Percentiles rank a stretch among this genome's conserved stretches.
Conservation (phyloP, 2,888 invertebrate species). For the Caenorhabditis sp. region DNA sequence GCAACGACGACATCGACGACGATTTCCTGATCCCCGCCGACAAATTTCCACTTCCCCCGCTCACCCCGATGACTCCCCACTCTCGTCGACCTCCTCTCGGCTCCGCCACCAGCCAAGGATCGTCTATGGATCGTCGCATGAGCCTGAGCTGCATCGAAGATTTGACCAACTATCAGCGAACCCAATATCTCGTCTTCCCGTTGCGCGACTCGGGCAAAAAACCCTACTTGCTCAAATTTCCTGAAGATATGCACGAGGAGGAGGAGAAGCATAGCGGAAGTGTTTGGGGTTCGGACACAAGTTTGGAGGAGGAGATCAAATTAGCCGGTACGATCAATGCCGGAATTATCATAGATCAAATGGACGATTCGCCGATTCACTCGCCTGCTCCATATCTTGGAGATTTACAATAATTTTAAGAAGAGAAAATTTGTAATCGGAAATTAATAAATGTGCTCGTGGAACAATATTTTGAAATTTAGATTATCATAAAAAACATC, state of each 20-base stretch:
- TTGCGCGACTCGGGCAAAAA: constrained; percentile 51
- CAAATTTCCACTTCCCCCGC: constrained; percentile 15
- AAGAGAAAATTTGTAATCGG: background rate
- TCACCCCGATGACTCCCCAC: constrained; percentile 9
- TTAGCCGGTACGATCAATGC: constrained; percentile 52
- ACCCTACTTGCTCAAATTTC: constrained; percentile 57
- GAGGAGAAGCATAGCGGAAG: constrained; percentile 42
- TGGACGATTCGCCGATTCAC: constrained; percentile 35
- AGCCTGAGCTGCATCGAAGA: constrained; percentile 58
- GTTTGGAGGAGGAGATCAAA: constrained; percentile 60
- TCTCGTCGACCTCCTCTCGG: constrained; percentile 1
- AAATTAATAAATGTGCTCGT: no score
- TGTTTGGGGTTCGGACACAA: constrained; percentile 63
- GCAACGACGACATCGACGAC: constrained; percentile 15
- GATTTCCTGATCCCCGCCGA: constrained; percentile 19
- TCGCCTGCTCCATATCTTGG: constrained; percentile 52
- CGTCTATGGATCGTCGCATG: constrained; percentile 44
- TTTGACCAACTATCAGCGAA: constrained; percentile 48
- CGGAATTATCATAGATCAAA: constrained; percentile 39
- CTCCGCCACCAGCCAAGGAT: constrained; percentile 30
- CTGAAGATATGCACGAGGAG: constrained; percentile 54
- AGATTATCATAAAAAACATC: no score
- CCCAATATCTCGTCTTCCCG: constrained; percentile 63
- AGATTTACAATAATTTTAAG: background rate
- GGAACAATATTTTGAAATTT: no score